These are phyloP conservation scores for Melanotaenia nigrans DNA, from an alignment of 2,797 vertebrate genomes.

Conservation along the genomic window DNA sequence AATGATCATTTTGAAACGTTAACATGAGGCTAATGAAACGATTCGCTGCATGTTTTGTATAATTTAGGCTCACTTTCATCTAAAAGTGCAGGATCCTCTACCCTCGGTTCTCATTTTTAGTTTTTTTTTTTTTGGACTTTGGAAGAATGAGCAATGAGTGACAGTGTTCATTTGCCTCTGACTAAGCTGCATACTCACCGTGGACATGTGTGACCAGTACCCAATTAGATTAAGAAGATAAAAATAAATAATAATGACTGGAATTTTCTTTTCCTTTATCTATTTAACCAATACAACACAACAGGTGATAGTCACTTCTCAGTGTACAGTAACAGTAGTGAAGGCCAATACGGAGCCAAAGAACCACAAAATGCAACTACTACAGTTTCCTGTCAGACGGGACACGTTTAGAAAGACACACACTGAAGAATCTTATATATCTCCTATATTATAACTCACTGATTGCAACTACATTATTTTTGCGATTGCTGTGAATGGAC, in stretches of 20 bases:
- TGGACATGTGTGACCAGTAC: constrained; percentile 15
- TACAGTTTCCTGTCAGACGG: constrained; percentile 3
- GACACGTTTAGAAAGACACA: not conserved
- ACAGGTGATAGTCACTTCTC: constrained; percentile 37
- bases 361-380: constrained; percentile 36
- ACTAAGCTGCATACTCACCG: constrained; percentile 9
- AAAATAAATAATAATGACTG: constrained; percentile 29
- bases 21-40: constrained; percentile 18
- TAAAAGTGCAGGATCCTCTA: constrained; percentile 15
- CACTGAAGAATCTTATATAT: not conserved
- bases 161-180: constrained; percentile 10
- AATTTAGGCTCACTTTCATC: constrained; percentile 9
- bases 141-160: constrained; percentile 18
- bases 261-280: constrained; percentile 10
- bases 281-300: constrained; percentile 39
- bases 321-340: constrained; percentile 30
- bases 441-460: constrained; percentile 18
- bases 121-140: constrained; percentile 32
- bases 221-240: constrained; percentile 9
- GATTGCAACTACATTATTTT: constrained; percentile 15
- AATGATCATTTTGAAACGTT: constrained; percentile 11
- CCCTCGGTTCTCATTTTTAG: constrained; percentile 25
- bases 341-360: constrained; percentile 59
- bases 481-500: constrained; percentile 26
- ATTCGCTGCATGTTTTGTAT: constrained; percentile 16